Evolutionary conservation across 2,888 invertebrate species (phyloP).

Genomic region (Timema podura): DNA sequence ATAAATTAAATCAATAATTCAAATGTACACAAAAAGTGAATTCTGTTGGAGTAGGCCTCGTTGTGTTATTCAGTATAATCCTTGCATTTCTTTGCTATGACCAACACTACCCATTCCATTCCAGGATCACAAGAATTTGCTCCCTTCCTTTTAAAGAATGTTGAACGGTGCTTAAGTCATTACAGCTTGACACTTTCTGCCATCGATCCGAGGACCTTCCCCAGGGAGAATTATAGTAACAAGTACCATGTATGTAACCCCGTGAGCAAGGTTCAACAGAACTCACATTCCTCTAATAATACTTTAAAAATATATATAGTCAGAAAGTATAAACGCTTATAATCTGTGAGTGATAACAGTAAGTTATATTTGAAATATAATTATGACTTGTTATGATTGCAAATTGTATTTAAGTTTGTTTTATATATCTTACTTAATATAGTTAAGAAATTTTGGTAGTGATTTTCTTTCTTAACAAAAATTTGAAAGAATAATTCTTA

Average conservation of each 20-base stretch:
- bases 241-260: not conserved
- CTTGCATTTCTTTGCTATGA: slow-evolving; percentile 2
- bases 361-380: no score
- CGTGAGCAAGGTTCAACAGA: not conserved
- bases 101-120: not conserved
- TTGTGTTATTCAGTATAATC: not conserved
- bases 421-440: no score
- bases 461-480: no score
- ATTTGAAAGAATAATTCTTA: no score
- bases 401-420: no score
- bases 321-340: no score
- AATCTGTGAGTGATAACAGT: no score
- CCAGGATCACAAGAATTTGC: not conserved
- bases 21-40: not conserved
- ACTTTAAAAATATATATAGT: no score
- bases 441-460: no score
- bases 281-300: no score
- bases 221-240: slow-evolving; percentile 5
- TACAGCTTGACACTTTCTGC: slow-evolving; percentile 1
- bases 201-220: not conserved
- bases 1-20: not conserved
- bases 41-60: slow-evolving; percentile 1
- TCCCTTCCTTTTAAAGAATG: not conserved
- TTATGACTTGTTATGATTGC: no score
- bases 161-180: not conserved